These are phyloP conservation scores for Lucifuga dentata DNA, from an alignment of 2,113 vertebrate species.

Conservation along the genomic window DNA sequence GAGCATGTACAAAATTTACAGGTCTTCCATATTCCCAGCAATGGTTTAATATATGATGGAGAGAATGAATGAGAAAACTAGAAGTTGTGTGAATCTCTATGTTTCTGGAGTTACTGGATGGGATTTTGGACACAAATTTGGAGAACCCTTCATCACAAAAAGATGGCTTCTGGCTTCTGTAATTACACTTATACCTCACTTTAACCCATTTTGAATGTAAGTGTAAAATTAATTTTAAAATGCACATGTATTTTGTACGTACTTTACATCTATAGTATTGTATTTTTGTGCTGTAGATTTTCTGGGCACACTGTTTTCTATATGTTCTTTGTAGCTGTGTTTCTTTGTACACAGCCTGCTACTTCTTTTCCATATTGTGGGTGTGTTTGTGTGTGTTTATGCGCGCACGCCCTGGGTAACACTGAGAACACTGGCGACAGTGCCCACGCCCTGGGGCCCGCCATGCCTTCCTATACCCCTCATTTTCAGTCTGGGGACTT, in stretches of 20 bases:
- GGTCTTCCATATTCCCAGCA: constrained; percentile 47
- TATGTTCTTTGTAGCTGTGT: constrained; percentile 31
- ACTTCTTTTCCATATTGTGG: constrained; percentile 49
- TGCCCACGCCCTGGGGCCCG: constrained; percentile 66
- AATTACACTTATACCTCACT: neutral
- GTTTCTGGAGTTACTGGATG: constrained; percentile 29
- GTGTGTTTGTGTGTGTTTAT: constrained; percentile 43
- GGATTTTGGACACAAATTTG: too few relatives aligned
- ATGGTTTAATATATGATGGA: constrained; percentile 55
- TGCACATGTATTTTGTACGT: neutral
- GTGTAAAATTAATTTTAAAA: constrained; percentile 5
- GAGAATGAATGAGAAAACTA: constrained; percentile 42
- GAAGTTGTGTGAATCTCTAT: constrained; percentile 23
- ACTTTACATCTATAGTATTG: constrained; percentile 1
- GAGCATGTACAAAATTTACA: constrained; percentile 62
- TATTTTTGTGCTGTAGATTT: neutral
- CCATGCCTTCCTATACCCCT: constrained; percentile 65
- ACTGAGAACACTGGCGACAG: constrained; percentile 64
- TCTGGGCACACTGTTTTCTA: too few relatives aligned
- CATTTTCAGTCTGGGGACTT: constrained; percentile 77
- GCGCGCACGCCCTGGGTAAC: constrained; percentile 39
- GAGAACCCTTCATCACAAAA: too few relatives aligned
- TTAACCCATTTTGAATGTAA: constrained; percentile 3
- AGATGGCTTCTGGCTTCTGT: too few relatives aligned
- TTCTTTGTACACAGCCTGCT: constrained; percentile 32